Conservation (phyloP, 1,140 invertebrate species). For the Notospermus geniculatus region DNA sequence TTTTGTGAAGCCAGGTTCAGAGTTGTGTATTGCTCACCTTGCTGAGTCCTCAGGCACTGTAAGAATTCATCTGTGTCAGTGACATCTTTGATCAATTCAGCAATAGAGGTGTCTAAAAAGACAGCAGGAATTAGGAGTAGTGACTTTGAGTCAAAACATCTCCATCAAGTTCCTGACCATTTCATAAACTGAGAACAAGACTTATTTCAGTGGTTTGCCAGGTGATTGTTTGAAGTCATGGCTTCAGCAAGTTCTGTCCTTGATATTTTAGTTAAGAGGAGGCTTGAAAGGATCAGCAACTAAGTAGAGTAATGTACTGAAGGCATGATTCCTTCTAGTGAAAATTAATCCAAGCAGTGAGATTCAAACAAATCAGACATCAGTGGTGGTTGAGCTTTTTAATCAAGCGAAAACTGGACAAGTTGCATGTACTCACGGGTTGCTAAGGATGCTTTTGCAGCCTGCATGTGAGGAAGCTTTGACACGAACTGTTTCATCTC, state of each 20-base stretch:
- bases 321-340: too few species aligned
- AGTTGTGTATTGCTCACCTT: too few species aligned
- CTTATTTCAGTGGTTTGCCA: too few species aligned
- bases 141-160: neutral
- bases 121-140: neutral
- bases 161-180: too few species aligned
- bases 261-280: too few species aligned
- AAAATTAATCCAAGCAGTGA: neutral
- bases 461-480: constrained; percentile 81
- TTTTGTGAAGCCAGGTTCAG: neutral
- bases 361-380: neutral
- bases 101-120: constrained; percentile 69
- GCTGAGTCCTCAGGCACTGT: constrained; percentile 71
- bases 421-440: constrained; percentile 59
- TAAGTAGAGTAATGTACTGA: too few species aligned
- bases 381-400: neutral
- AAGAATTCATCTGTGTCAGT: constrained; percentile 68
- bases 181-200: too few species aligned
- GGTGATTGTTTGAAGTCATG: too few species aligned
- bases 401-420: neutral
- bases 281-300: too few species aligned
- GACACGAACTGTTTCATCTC: constrained; percentile 94
- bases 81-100: constrained; percentile 72
- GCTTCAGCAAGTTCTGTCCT: too few species aligned
- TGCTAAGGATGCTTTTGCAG: constrained; percentile 79